phyloP scores from a whole-genome alignment of 2,113 vertebrate species.

The Tenebrosternarchus preto region DNA sequence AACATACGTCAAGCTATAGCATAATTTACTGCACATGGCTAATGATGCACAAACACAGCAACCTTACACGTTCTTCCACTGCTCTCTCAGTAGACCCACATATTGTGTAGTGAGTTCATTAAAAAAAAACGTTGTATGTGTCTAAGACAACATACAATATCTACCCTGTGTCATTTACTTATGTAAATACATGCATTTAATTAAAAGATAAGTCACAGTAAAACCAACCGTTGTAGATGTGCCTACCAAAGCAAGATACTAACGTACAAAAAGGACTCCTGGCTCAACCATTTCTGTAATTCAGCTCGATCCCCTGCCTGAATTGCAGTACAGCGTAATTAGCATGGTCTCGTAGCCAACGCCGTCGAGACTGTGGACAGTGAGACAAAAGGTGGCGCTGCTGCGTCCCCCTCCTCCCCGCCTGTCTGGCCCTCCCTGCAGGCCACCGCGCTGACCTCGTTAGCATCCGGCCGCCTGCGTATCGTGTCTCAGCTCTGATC shows the following conservation, averaged over 20 bases:
- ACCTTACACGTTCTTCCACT: slow-evolving; percentile 2
- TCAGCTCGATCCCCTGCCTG: background rate
- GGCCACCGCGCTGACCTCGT: slow-evolving; percentile 37
- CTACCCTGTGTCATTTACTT: background rate
- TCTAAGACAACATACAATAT: background rate
- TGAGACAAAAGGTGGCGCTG: slow-evolving; percentile 25
- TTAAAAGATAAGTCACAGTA: background rate
- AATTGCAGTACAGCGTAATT: slow-evolving; percentile 14
- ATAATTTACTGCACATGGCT: slow-evolving; percentile 1
- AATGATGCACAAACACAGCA: slow-evolving; percentile 14
- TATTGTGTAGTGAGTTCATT: background rate
- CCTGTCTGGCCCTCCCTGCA: background rate
- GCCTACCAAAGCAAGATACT: background rate
- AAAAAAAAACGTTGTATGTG: background rate
- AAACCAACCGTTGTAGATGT: background rate
- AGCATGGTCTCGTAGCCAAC: background rate
- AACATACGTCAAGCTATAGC: slow-evolving; percentile 25
- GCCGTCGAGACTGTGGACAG: background rate
- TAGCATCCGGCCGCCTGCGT: slow-evolving; percentile 41
- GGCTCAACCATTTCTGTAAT: slow-evolving; percentile 13
- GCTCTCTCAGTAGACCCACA: background rate
- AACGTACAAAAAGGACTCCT: background rate
- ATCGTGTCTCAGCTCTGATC: slow-evolving; percentile 48
- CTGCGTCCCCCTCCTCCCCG: slow-evolving; percentile 18
- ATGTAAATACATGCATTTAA: background rate